Evolutionary conservation across 92 coral and sea anemone species (phyloP).

Genomic region (Palythoa grandiflora): DNA sequence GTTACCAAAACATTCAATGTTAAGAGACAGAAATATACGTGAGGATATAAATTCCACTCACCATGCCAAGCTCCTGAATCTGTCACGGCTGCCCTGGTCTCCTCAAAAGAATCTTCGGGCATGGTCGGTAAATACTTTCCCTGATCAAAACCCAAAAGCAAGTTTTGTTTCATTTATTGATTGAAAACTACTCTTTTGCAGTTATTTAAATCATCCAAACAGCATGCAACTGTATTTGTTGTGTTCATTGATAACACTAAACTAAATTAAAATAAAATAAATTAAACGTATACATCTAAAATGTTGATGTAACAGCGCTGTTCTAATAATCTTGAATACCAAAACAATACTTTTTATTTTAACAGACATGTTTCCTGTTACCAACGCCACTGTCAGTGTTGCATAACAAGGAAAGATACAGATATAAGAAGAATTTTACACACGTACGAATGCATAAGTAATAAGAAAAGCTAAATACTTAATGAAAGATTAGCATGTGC

Average conservation of each 20-base stretch:
- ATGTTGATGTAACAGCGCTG: not conserved
- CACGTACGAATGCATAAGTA: not conserved
- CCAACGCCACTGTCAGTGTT: not conserved
- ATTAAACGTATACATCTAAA: not conserved
- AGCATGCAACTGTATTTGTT: too few species aligned
- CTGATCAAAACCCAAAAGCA: not conserved
- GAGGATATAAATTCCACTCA: constrained; percentile 40
- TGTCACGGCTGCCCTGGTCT: constrained; percentile 67
- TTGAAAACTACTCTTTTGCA: too few species aligned
- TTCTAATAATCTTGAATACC: too few species aligned
- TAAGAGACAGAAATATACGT: not conserved
- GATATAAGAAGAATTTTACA: not conserved
- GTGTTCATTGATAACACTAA: too few species aligned
- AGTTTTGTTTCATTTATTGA: too few species aligned
- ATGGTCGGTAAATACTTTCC: constrained; percentile 81
- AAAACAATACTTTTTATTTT: too few species aligned
- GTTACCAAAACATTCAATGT: too few species aligned
- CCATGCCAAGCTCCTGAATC: constrained; percentile 80
- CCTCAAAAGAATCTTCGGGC: constrained; percentile 85
- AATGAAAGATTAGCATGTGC: not conserved
- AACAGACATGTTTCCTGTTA: not conserved
- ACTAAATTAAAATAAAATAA: too few species aligned
- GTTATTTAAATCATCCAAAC: too few species aligned
- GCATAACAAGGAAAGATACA: not conserved
- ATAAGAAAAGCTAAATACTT: not conserved